These are phyloP conservation scores for Cryptotermes secundus DNA, from an alignment of 1,140 invertebrate genomes.

Conservation along the genomic window DNA sequence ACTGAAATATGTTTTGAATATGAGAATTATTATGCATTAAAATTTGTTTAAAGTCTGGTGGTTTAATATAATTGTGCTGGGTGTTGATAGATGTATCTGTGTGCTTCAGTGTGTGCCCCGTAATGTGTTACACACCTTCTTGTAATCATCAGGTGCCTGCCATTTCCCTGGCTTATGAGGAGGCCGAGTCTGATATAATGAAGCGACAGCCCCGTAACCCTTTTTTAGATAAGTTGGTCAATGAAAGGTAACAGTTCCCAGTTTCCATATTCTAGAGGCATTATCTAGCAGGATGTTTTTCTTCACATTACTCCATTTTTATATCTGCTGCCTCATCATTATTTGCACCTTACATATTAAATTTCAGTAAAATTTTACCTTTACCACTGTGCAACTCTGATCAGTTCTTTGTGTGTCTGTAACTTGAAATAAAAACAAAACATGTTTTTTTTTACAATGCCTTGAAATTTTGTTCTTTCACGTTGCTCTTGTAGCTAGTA, in stretches of 20 bases:
- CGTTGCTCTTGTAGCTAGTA: background rate
- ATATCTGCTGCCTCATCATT: background rate
- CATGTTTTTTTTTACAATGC: background rate
- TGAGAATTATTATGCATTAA: no score
- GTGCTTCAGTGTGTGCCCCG: slow-evolving; percentile 13
- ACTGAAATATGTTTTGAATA: no score
- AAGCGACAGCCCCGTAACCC: slow-evolving; percentile 96
- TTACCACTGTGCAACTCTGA: background rate
- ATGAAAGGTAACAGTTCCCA: slow-evolving; percentile 83
- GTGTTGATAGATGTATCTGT: background rate
- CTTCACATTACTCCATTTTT: background rate
- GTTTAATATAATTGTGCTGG: background rate
- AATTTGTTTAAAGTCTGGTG: background rate
- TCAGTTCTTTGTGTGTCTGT: background rate
- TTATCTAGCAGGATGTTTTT: background rate
- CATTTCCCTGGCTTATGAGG: slow-evolving; percentile 98
- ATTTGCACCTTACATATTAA: background rate
- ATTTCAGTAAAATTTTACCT: background rate
- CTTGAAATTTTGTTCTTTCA: background rate
- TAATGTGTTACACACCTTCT: slow-evolving; percentile 40
- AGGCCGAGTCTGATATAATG: slow-evolving; percentile 99
- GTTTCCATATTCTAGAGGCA: background rate
- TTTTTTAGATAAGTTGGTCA: slow-evolving; percentile 94
- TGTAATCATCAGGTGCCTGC: slow-evolving; percentile 78
- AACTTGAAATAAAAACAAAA: background rate